Percentiles rank a stretch among this genome's conserved stretches.
These are phyloP conservation scores for Saimiri boliviensis DNA, from an alignment of 2,113 vertebrate genomes.

Conservation along the genomic window DNA sequence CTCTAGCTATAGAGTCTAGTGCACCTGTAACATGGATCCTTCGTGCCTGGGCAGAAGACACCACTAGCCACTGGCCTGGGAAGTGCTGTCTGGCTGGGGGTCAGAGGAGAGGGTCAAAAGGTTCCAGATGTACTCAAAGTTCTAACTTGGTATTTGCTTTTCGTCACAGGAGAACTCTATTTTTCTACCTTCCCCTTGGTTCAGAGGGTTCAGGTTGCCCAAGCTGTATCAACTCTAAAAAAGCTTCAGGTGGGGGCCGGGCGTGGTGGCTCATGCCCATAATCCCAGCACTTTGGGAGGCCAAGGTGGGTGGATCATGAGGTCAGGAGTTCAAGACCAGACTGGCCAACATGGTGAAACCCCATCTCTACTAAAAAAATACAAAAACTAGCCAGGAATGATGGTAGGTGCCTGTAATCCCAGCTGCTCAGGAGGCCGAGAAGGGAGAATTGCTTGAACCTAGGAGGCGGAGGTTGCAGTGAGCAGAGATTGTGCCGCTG, in stretches of 20 bases:
- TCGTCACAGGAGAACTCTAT: neutral
- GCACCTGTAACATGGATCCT: neutral
- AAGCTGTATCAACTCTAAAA: neutral
- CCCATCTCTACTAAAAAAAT: too few relatives aligned
- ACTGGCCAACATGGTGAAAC: too few relatives aligned
- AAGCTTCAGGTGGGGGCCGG: neutral
- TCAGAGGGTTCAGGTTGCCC: neutral
- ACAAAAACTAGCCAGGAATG: too few relatives aligned
- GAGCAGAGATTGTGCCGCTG: too few relatives aligned
- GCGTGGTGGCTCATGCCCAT: too few relatives aligned
- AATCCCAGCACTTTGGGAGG: too few relatives aligned
- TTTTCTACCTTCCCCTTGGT: neutral
- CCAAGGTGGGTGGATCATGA: too few relatives aligned
- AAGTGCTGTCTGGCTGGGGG: neutral
- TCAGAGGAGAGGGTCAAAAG: neutral
- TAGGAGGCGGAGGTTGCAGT: too few relatives aligned
- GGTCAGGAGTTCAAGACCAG: too few relatives aligned
- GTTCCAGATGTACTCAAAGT: fast-evolving
- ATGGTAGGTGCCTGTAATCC: too few relatives aligned
- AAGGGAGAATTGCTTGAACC: too few relatives aligned
- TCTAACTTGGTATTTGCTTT: neutral
- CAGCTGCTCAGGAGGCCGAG: too few relatives aligned
- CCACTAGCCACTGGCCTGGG: neutral
- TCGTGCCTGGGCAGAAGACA: fast-evolving
- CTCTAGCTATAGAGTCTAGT: neutral